phyloP scores from a whole-genome alignment of 2,888 invertebrate genomes.

The Drosophila prostipennis region DNA sequence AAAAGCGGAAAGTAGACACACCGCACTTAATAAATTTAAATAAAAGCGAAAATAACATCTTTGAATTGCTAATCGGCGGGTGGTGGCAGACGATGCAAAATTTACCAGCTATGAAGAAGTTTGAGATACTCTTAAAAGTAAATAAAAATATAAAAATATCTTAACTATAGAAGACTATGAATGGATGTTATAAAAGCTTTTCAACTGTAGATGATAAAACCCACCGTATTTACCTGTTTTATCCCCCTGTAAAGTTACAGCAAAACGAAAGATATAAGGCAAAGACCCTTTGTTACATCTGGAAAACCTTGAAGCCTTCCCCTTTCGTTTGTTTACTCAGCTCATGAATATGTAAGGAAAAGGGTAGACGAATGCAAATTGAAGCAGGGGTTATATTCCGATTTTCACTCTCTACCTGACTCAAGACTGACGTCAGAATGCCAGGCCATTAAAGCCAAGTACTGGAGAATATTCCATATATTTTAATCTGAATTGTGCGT shows the following conservation, averaged over 20 bases:
- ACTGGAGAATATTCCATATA: constrained; percentile 36
- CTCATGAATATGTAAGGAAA: constrained; percentile 20
- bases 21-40: constrained; percentile 24
- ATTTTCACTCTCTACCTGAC: constrained; percentile 19
- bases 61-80: constrained; percentile 9
- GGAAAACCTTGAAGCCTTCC: constrained; percentile 1
- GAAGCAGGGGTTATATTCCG: constrained; percentile 14
- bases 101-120: not conserved
- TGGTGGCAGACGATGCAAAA: not conserved
- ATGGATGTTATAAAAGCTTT: not conserved
- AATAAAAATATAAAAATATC: too few species aligned
- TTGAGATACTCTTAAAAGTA: not conserved
- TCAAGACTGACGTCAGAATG: constrained; percentile 35
- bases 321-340: constrained; percentile 8
- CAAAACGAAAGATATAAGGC: not conserved
- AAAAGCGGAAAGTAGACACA: constrained; percentile 4
- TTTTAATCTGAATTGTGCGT: constrained; percentile 53
- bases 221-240: not conserved
- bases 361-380: constrained; percentile 29
- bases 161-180: too few species aligned
- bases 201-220: not conserved
- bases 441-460: constrained; percentile 33
- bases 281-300: not conserved
- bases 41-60: constrained; percentile 20
- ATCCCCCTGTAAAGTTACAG: not conserved